Base-by-base conservation (phyloP, 2,888 invertebrate species). In the Drosophila mulleri region DNA sequence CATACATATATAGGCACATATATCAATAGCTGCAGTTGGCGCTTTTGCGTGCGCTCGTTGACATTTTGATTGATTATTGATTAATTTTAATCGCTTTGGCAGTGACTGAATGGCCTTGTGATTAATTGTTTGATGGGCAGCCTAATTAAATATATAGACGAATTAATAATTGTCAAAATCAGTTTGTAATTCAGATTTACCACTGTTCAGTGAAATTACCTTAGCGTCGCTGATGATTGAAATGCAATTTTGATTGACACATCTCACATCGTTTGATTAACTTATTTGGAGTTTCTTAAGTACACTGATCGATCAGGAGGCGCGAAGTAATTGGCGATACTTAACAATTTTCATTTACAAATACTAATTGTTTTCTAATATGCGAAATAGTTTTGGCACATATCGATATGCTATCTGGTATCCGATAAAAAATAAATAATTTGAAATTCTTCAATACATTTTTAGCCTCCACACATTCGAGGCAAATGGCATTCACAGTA, bases 31-130 rank as follows among this genome's bases (percentile, higher is more conserved):
- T 58, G 42, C 63, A 72, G 14, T 14, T 64, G 18, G 35, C 16
- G 11, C 18, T 35, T 32, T 39, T 20, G 64, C 23, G 60, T 45
- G 23, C n/a, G 44, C 67, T 61, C 54, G 86, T 74, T 68, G 75
- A 72, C 81, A 73, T 69, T 83, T 81, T 87, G 87, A 83, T 83
- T 83, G 83, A 87, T 89, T 82, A 68, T 59, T 73, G 50, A 78
- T 81, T 70, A 81, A 78, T 75, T 83, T 82, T 82, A 84, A 83
- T 83, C 86, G 81, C 70, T 59, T 59, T 67, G 78, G 41, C 57
- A 50, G 56, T 66, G 54, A 68, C 59, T 76, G 63, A 68, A 47
- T 74, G 80, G 37, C 62, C 62, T 41, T 53, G 66, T 60, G 54
- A 29, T 63, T 77, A 72, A 75, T 75, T 70, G 64, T 77, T 71